phyloP scores from a whole-genome alignment of 2,113 vertebrate species.

The Tautogolabrus adspersus region DNA sequence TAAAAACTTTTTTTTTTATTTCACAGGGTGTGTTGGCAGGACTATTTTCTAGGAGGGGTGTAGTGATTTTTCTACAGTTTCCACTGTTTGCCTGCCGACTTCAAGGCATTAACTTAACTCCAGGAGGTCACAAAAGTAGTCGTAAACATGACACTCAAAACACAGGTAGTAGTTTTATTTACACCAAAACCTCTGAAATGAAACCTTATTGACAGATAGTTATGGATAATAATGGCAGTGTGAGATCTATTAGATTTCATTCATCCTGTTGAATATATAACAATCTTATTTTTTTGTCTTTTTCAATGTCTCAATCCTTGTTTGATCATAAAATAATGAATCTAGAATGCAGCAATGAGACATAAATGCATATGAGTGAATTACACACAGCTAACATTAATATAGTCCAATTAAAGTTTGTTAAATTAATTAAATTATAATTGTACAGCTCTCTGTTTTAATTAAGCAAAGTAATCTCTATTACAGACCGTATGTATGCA shows the following conservation, averaged over 20 bases:
- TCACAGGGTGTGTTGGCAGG: no score
- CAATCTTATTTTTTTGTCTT: neutral
- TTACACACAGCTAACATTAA: constrained; percentile 55
- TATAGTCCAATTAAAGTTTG: constrained; percentile 67
- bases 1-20: no score
- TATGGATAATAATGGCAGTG: neutral
- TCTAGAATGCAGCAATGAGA: constrained; percentile 40
- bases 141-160: neutral
- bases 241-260: neutral
- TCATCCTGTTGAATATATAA: no score
- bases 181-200: neutral
- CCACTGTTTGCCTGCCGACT: neutral
- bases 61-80: neutral
- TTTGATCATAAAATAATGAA: constrained; percentile 6
- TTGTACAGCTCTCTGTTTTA: constrained; percentile 64
- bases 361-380: constrained; percentile 34
- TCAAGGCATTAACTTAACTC: neutral
- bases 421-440: constrained; percentile 56
- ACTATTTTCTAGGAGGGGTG: neutral
- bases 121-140: neutral
- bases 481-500: constrained; percentile 37
- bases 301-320: neutral
- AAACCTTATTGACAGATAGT: constrained; percentile 16
- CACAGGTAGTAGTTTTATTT: neutral
- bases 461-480: constrained; percentile 57